Evolutionary conservation across 2,113 vertebrate species (phyloP), one percentile per base, ranked within the genome.

Genomic region (Argyrosomus japonicus): DNA sequence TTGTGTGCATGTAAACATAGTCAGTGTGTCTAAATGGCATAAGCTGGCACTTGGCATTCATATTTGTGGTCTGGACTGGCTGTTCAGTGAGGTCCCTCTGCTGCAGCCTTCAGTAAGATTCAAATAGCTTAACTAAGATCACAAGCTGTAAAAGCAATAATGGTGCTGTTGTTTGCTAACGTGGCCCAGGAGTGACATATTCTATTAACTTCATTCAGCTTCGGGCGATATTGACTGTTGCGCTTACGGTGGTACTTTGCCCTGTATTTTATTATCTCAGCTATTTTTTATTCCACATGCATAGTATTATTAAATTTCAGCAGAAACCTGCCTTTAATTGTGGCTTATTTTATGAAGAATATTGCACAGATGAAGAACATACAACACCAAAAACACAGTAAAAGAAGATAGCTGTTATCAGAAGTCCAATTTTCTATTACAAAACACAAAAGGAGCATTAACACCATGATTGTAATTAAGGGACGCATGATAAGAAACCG

Each of bases 21-120:
- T 47, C 15, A 6, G 62, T 79, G 47, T 57, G 27, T 47, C 61
- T 50, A 14, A 77, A 27, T n/a, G 53, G 19, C 25, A 23, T 63
- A 19, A 48, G 72, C 63, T 54, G 21, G 32, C 50, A 67, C 64
- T 72, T 80, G 21, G 79, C 62, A 5, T 43, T 25, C 23, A 19
- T 14, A n/a, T 36, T 54, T 70, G 43, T 69, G 50, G 69, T 75
- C 79, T 75, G 57, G 70, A 23, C 57, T 0, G 18, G 56, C 25
- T 48, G 19, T 53, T 40, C 14, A 36, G 51, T 32, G 47, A 40
- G 36, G 13, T 9, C 40, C 27, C 60, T 19, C 27, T 56, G 36
- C 63, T 48, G 56, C 13, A 11, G 15, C 63, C 5, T 36, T 14
- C 27, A 11, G 9, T 43, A 13, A 25, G 18, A 69, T 36, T 54